phyloP scores from a whole-genome alignment of 2,113 vertebrate species.

The Sylvicapra grimmia region DNA sequence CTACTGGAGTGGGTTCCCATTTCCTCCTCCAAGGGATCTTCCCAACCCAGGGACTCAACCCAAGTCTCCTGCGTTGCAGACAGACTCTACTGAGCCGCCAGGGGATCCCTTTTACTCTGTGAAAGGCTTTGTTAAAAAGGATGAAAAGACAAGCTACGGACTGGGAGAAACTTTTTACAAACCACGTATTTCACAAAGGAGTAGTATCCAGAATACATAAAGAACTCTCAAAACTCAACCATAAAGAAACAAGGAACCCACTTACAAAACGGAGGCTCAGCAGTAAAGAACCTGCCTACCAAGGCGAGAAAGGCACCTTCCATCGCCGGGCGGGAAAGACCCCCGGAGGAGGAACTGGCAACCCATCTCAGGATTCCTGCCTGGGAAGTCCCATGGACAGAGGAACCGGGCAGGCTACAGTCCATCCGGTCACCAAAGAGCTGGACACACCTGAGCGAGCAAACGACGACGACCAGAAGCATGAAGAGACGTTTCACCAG shows the following conservation, averaged over 20 bases:
- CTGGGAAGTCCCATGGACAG: neutral
- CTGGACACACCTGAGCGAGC: neutral
- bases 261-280: neutral
- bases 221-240: neutral
- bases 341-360: neutral
- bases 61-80: neutral
- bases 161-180: neutral
- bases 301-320: accelerated
- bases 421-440: neutral
- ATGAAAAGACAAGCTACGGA: neutral
- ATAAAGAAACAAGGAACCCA: neutral
- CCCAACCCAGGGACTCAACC: neutral
- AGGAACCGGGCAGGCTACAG: neutral
- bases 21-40: neutral
- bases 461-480: neutral
- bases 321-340: neutral
- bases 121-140: neutral
- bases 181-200: neutral
- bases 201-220: neutral
- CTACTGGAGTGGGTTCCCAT: neutral
- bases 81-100: neutral
- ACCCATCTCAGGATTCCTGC: neutral
- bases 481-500: neutral
- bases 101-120: neutral
- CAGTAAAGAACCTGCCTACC: neutral